phyloP scores from a whole-genome alignment of 1,140 invertebrate species.

The Nilaparvata lugens region DNA sequence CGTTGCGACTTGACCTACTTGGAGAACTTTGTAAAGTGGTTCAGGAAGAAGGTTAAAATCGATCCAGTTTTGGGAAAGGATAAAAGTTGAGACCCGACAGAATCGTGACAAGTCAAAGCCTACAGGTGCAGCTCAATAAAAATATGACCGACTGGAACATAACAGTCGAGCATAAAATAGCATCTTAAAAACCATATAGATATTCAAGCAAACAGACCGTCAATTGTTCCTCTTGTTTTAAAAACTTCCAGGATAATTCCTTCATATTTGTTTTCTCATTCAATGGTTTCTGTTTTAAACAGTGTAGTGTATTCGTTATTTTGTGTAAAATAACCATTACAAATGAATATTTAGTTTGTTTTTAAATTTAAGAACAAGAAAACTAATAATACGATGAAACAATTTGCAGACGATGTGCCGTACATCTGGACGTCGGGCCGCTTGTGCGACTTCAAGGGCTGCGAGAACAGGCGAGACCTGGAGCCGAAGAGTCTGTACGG shows the following conservation, averaged over 20 bases:
- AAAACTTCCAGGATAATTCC: too few species aligned
- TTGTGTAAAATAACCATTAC: too few species aligned
- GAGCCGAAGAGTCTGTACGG: slow-evolving; percentile 76
- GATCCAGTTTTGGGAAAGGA: slow-evolving; percentile 32
- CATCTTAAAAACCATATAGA: too few species aligned
- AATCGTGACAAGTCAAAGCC: slow-evolving; percentile 26
- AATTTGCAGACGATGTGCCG: slow-evolving; percentile 64
- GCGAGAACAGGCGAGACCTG: slow-evolving; percentile 72
- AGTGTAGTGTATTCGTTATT: too few species aligned
- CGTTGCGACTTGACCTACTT: slow-evolving; percentile 61
- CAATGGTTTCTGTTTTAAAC: too few species aligned
- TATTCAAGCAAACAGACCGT: too few species aligned
- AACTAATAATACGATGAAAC: too few species aligned
- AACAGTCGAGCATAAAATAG: too few species aligned
- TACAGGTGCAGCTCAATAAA: slow-evolving; percentile 49
- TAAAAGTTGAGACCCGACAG: slow-evolving; percentile 26
- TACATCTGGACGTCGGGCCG: slow-evolving; percentile 88
- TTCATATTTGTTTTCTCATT: too few species aligned
- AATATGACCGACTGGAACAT: slow-evolving; percentile 44
- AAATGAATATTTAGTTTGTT: too few species aligned
- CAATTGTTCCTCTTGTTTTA: too few species aligned
- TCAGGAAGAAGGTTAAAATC: slow-evolving; percentile 41
- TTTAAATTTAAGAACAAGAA: too few species aligned
- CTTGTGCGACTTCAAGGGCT: slow-evolving; percentile 87
- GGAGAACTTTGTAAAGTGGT: slow-evolving; percentile 69